Percentiles rank a stretch among this genome's conserved stretches.
phyloP scores from a whole-genome alignment of 2,888 invertebrate genomes.

The Euplexia lucipara region DNA sequence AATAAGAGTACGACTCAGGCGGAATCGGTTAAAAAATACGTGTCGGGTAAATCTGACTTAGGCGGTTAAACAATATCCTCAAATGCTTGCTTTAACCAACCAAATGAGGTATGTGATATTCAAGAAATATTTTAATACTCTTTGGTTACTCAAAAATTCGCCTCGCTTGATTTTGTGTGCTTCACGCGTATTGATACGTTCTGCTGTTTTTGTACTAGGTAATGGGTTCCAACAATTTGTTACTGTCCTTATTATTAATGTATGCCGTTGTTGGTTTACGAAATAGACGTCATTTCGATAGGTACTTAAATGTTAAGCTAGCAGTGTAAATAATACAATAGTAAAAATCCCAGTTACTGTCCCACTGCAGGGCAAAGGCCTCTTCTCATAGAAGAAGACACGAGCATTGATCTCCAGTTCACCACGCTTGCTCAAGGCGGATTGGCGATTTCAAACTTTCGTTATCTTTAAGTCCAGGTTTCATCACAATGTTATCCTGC shows the following conservation, averaged over 20 bases:
- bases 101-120: slow-evolving; percentile 11
- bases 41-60: no score
- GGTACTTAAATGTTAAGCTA: slow-evolving; percentile 6
- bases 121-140: slow-evolving; percentile 23
- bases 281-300: slow-evolving; percentile 36
- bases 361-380: no score
- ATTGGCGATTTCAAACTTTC: no score
- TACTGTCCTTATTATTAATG: slow-evolving; percentile 40
- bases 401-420: no score
- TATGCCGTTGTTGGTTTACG: slow-evolving; percentile 47
- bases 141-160: slow-evolving; percentile 45
- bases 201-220: slow-evolving; percentile 51
- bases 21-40: no score
- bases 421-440: no score
- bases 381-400: no score
- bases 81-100: background rate
- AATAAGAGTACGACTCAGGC: no score
- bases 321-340: no score
- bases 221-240: slow-evolving; percentile 47
- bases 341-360: no score
- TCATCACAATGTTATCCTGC: no score
- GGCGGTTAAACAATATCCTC: background rate
- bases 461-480: no score
- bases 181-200: slow-evolving; percentile 50
- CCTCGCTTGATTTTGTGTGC: slow-evolving; percentile 42